Base-by-base conservation (phyloP, 1,140 invertebrate species). In the Drosophila gunungcola region DNA sequence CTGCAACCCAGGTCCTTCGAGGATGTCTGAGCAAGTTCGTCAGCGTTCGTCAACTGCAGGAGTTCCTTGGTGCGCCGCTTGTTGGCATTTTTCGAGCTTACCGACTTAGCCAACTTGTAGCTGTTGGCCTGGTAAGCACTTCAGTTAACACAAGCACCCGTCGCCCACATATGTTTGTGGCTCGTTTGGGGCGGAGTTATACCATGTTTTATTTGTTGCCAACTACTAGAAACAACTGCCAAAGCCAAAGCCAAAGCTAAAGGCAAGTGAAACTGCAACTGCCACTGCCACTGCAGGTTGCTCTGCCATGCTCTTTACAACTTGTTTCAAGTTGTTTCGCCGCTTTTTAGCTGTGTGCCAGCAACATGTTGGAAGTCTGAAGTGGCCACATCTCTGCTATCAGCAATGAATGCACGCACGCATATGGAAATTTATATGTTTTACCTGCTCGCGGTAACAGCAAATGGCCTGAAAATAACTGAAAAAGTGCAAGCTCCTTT, bases 71-170 rank as follows among this genome's bases (percentile, higher is more conserved):
- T 57, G 12, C 10, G n/a, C 29, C 77, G 78, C 61, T 79, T 73
- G 73, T 86, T 85, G 73, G 82, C 75, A 85, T 85, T 86, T 86
- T 81, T 63, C 57, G 69, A 74, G 83, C 78, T 86, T 80, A 78
- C 82, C 64, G 78, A 81, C 82, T 85, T 85, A 69, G 51, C 67
- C 67, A 70, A 69, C 67, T 70, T 79, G 70, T 75, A 83, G 80
- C 73, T 83, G 63, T 84, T 84, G 80, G 73, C 62, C 58, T 60
- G 55, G 58, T 46, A 67, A 73, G 46, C 73, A 69, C 74, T 79
- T 54, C 53, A 74, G 63, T 61, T 79, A 79, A 57, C 64, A 63
- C 63, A 61, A 52, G 46, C 48, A 67, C 49, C 39, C 39, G 38
- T 43, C 58, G 43, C 51, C 36, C 67, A 69, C 48, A 69, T 25